Evolutionary conservation across 2,888 invertebrate genomes (phyloP).

Genomic region (Trachelus troglodyta): DNA sequence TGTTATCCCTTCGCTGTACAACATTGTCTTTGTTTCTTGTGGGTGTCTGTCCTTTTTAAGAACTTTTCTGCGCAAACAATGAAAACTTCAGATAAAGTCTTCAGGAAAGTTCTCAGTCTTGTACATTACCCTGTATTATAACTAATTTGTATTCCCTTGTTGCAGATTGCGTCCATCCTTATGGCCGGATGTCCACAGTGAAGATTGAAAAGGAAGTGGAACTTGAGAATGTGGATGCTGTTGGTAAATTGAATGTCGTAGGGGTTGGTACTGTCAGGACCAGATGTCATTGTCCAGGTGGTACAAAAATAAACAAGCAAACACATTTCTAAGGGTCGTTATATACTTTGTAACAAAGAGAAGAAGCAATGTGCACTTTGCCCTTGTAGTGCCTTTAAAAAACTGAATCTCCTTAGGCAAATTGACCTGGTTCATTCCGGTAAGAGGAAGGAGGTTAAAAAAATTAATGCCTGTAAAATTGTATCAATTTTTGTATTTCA

Average conservation of each 20-base stretch:
- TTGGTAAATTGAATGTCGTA: background rate
- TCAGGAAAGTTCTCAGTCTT: background rate
- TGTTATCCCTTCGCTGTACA: background rate
- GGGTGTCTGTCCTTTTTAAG: background rate
- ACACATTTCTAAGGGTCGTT: slow-evolving; percentile 46
- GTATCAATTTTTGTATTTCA: background rate
- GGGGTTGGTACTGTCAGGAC: background rate
- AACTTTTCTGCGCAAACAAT: background rate
- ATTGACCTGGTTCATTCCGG: no score
- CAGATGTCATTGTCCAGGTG: slow-evolving; percentile 44
- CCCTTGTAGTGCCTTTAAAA: no score
- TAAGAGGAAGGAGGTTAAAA: background rate
- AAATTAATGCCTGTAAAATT: background rate
- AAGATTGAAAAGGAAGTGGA: background rate
- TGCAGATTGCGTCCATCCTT: background rate
- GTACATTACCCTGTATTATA: background rate
- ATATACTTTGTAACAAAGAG: background rate
- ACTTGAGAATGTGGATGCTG: background rate
- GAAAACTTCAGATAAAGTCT: background rate
- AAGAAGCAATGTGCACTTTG: background rate
- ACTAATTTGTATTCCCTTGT: background rate
- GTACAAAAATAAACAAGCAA: slow-evolving; percentile 48
- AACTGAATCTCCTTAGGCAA: no score
- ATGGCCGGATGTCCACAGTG: background rate
- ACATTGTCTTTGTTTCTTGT: background rate